Evolutionary conservation across 2,888 invertebrate species (phyloP).

Genomic region (Alentia gelatinosa): DNA sequence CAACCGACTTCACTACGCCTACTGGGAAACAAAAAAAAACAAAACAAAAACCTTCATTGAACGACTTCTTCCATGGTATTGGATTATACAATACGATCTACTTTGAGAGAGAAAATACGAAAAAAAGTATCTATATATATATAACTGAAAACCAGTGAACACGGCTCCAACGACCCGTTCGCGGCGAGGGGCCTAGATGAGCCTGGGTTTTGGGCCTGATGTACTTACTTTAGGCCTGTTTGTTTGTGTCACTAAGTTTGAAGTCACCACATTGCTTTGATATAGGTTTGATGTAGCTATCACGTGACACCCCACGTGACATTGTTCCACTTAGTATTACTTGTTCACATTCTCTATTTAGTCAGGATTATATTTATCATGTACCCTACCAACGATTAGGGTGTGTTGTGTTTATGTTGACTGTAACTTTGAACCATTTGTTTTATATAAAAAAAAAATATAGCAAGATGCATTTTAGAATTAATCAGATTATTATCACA

Average conservation of each 20-base stretch:
- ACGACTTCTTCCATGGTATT: constrained; percentile 17
- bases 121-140: not conserved
- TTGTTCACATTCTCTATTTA: constrained; percentile 17
- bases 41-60: not conserved
- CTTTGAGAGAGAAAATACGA: not conserved
- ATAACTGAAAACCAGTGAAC: constrained; percentile 21
- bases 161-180: constrained; percentile 9
- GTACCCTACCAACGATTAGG: constrained; percentile 38
- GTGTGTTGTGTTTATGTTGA: constrained; percentile 47
- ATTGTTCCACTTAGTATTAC: constrained; percentile 41
- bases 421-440: constrained; percentile 32
- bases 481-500: constrained; percentile 20
- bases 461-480: constrained; percentile 5
- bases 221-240: constrained; percentile 6
- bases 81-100: not conserved
- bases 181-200: constrained; percentile 16
- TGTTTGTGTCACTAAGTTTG: constrained; percentile 40
- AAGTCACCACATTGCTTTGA: constrained; percentile 40
- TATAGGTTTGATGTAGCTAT: constrained; percentile 37
- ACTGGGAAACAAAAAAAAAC: no score
- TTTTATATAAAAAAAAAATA: not conserved
- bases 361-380: constrained; percentile 14
- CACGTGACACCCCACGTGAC: not conserved
- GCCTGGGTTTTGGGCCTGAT: constrained; percentile 31
- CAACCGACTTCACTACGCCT: not conserved